Conservation (phyloP, 2,888 invertebrate genomes). For the Dicycla oo region DNA sequence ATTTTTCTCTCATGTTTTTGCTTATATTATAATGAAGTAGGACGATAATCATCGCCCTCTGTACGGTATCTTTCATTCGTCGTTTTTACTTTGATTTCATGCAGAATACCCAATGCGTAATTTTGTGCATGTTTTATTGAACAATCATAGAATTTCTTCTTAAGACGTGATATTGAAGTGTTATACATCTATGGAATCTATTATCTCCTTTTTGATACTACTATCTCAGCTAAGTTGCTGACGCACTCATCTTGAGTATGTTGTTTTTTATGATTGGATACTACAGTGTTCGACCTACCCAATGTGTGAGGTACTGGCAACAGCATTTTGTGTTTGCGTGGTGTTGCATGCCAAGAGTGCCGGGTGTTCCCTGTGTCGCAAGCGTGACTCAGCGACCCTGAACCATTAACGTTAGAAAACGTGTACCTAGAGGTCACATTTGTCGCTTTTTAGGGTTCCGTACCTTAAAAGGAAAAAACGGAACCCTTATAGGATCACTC, state of each 20-base stretch:
- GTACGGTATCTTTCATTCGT: slow-evolving; percentile 8
- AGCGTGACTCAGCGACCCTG: slow-evolving; percentile 83
- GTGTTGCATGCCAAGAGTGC: slow-evolving; percentile 81
- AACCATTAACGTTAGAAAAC: slow-evolving; percentile 78
- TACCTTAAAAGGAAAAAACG: too few species aligned
- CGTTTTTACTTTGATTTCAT: slow-evolving; percentile 25
- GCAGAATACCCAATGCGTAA: slow-evolving; percentile 31
- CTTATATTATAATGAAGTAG: slow-evolving; percentile 33
- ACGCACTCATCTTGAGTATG: slow-evolving; percentile 56
- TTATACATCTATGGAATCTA: slow-evolving; percentile 34
- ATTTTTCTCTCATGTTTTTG: slow-evolving; percentile 42
- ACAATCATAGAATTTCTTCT: slow-evolving; percentile 13
- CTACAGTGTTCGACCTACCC: slow-evolving; percentile 35
- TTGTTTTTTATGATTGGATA: slow-evolving; percentile 54
- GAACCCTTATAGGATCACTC: too few species aligned
- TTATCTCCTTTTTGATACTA: slow-evolving; percentile 52
- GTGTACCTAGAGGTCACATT: slow-evolving; percentile 74
- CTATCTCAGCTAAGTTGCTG: slow-evolving; percentile 54
- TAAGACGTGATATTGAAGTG: slow-evolving; percentile 12
- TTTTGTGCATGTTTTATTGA: slow-evolving; percentile 41
- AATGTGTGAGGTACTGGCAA: slow-evolving; percentile 62
- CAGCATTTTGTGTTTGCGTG: slow-evolving; percentile 69
- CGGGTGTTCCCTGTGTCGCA: slow-evolving; percentile 85
- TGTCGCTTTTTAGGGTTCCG: too few species aligned
- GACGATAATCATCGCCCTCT: slow-evolving; percentile 12